Percentiles rank a stretch among this genome's conserved stretches.
Conservation (phyloP, 2,888 invertebrate genomes). For the Brachynemurus nebulosus region DNA sequence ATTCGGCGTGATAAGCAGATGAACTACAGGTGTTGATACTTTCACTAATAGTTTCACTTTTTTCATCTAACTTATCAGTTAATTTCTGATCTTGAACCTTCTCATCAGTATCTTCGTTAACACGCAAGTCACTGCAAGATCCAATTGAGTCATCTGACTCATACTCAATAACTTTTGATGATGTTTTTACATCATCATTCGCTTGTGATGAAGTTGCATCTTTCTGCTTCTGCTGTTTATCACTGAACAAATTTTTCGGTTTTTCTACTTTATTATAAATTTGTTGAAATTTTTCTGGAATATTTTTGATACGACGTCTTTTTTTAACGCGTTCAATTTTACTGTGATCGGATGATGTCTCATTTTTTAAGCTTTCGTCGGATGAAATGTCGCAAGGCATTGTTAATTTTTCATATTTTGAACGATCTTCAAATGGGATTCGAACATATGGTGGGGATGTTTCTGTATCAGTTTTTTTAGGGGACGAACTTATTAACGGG, state of each 20-base stretch:
- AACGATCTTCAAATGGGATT: slow-evolving; percentile 52
- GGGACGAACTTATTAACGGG: slow-evolving; percentile 28
- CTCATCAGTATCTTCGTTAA: slow-evolving; percentile 33
- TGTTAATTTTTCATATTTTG: slow-evolving; percentile 62
- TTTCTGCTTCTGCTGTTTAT: slow-evolving; percentile 27
- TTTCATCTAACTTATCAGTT: slow-evolving; percentile 31
- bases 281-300: slow-evolving; percentile 39
- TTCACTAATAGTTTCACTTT: slow-evolving; percentile 43
- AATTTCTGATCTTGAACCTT: slow-evolving; percentile 30
- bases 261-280: slow-evolving; percentile 39
- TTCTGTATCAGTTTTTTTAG: slow-evolving; percentile 24
- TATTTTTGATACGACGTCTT: slow-evolving; percentile 25
- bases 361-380: slow-evolving; percentile 33
- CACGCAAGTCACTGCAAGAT: slow-evolving; percentile 53
- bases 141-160: slow-evolving; percentile 56
- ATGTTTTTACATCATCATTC: slow-evolving; percentile 19
- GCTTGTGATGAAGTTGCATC: slow-evolving; percentile 24
- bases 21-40: slow-evolving; percentile 52
- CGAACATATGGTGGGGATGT: slow-evolving; percentile 41
- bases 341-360: slow-evolving; percentile 30
- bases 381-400: slow-evolving; percentile 41
- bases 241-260: slow-evolving; percentile 32
- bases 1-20: slow-evolving; percentile 57
- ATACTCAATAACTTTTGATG: slow-evolving; percentile 27
- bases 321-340: slow-evolving; percentile 18